phyloP scores from a whole-genome alignment of 2,888 invertebrate species.

The Epinotia nisella region DNA sequence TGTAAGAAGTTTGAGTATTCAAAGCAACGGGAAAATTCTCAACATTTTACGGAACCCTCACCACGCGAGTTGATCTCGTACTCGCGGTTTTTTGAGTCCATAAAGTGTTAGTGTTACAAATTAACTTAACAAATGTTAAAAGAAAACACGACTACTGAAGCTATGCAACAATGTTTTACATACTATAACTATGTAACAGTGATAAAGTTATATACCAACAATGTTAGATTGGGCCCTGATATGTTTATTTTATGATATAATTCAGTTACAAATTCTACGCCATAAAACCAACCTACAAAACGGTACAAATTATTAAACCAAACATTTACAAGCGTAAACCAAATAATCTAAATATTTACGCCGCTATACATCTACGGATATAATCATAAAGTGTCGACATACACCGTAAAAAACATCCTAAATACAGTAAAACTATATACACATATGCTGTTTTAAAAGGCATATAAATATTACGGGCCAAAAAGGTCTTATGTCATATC shows the following conservation, averaged over 20 bases:
- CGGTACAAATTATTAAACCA: slow-evolving; percentile 30
- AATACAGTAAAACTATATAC: neutral
- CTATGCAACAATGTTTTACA: no score
- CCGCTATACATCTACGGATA: slow-evolving; percentile 22
- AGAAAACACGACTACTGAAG: no score
- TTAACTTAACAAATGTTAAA: no score
- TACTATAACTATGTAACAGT: no score
- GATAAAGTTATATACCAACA: no score
- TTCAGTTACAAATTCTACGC: neutral
- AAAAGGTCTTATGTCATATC: slow-evolving; percentile 8
- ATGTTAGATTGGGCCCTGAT: neutral
- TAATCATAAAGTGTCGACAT: slow-evolving; percentile 28
- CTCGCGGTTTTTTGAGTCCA: no score
- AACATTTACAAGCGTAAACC: slow-evolving; percentile 32
- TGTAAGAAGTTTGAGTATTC: no score
- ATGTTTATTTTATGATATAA: slow-evolving; percentile 2
- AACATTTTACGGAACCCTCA: no score
- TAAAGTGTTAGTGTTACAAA: no score
- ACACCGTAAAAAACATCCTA: neutral
- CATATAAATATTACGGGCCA: neutral
- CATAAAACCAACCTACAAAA: slow-evolving; percentile 23
- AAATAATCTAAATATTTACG: slow-evolving; percentile 30
- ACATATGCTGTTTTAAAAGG: slow-evolving; percentile 20
- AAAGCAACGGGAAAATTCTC: no score
- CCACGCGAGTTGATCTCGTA: no score